Base-by-base conservation (phyloP, 2,113 vertebrate genomes). In the Isichthys henryi region DNA sequence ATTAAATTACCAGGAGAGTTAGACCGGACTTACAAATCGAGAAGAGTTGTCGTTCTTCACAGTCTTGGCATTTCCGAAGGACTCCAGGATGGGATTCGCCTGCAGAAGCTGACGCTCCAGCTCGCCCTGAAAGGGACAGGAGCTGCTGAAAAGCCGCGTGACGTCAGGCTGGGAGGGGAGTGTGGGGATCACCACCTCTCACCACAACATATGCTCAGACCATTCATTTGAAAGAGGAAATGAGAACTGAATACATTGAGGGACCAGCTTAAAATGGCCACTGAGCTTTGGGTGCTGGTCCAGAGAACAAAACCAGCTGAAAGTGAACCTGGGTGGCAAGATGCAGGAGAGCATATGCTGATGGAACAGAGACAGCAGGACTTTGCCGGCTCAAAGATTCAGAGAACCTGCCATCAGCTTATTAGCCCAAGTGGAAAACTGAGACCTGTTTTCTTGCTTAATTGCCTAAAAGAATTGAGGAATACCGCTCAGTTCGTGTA, bases 11-110 rank as follows among this genome's bases (percentile, higher is more conserved):
- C 5, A 2, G 77, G 15, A 45, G 15, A 82, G 77, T 43, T 45
- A 45, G 43, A 82, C 39, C 43, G 2, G n/a, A 98, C 98, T 98
- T 96, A 99, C 98, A 87, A 99, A 99, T 92, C 98, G 97, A 74
- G 98, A 99, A 0, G 98, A 99, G 95, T 99, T 99, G 95, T 99
- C 98, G 7, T 99, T 99, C 92, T 99, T 99, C 95, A 99, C 98
- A 5, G 98, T 99, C 95, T 99, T 99, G 84, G 98, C 98, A 7
- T 99, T 99, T 91, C 98, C 98, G 11, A 99, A 99, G 23, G 98
- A 98, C 91, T 99, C 98, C 86, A 99, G 95, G 92, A 99, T 99
- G 91, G 98, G 98, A 93, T 99, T 99, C 52, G 98, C 98, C 94
- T 99, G 98, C 83, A 99, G 96, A 90, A 99, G 97, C 93, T 99